Percentiles rank a stretch among this genome's conserved stretches.
Evolutionary conservation across 2,113 vertebrate species (phyloP).

Genomic region (Balaenoptera acutorostrata): DNA sequence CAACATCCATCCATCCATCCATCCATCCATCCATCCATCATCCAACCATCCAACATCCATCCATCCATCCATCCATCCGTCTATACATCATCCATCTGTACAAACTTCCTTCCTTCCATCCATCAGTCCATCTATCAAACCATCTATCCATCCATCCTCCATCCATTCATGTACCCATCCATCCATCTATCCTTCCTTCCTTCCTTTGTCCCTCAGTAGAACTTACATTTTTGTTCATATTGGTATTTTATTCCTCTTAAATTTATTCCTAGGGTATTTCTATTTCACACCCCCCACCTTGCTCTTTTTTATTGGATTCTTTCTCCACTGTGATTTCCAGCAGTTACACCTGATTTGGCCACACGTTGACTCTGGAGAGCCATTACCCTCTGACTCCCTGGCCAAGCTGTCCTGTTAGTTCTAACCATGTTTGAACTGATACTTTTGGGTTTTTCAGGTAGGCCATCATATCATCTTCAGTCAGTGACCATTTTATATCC

Average conservation of each 20-base stretch:
- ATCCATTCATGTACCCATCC: too few species aligned
- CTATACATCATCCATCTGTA: too few species aligned
- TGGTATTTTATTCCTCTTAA: not conserved
- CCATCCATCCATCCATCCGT: not conserved
- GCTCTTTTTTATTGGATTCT: not conserved
- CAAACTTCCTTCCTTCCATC: not conserved
- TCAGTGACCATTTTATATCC: not conserved
- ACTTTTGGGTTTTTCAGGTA: too few species aligned
- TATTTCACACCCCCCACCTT: not conserved
- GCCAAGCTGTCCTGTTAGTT: not conserved
- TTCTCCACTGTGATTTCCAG: not conserved
- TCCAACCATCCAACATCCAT: too few species aligned
- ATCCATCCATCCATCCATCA: not conserved
- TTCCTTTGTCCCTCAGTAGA: not conserved
- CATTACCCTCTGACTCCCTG: too few species aligned
- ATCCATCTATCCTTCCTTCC: not conserved
- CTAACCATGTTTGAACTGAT: fast-evolving
- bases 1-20: not conserved
- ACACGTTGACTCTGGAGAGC: fast-evolving
- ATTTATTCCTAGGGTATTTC: not conserved
- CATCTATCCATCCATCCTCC: not conserved
- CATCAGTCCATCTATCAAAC: not conserved
- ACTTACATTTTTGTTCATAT: not conserved
- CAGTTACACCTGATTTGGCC: not conserved
- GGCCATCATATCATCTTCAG: not conserved